These are phyloP conservation scores for Amphipyra tragopoginis DNA, from an alignment of 2,888 invertebrate species.

Conservation along the genomic window DNA sequence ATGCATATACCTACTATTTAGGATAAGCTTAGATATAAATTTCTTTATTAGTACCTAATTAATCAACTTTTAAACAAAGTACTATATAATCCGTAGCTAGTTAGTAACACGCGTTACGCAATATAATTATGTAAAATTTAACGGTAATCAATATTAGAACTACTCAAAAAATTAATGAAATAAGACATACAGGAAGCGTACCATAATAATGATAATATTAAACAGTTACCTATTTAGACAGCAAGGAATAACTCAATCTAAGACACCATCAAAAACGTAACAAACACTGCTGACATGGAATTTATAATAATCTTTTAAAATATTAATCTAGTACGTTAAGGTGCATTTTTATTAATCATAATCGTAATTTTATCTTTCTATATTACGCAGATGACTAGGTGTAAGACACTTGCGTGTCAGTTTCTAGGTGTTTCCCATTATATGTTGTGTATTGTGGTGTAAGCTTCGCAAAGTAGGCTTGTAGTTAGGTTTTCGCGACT, in stretches of 20 bases:
- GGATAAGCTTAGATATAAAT: slow-evolving; percentile 80
- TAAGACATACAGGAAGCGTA: slow-evolving; percentile 54
- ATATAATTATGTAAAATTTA: slow-evolving; percentile 74
- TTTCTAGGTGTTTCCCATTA: slow-evolving; percentile 85
- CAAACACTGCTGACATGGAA: slow-evolving; percentile 61
- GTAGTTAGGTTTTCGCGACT: slow-evolving; percentile 88
- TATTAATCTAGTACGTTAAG: slow-evolving; percentile 83
- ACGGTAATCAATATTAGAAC: slow-evolving; percentile 69
- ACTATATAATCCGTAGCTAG: slow-evolving; percentile 86
- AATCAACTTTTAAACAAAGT: slow-evolving; percentile 82
- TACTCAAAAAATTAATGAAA: slow-evolving; percentile 58
- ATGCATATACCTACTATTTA: slow-evolving; percentile 80
- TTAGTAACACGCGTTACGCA: slow-evolving; percentile 76
- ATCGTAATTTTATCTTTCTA: slow-evolving; percentile 86
- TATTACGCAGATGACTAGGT: slow-evolving; percentile 82
- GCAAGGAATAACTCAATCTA: slow-evolving; percentile 41
- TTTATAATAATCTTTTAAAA: slow-evolving; percentile 76
- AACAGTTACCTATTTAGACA: slow-evolving; percentile 71
- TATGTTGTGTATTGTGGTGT: slow-evolving; percentile 86
- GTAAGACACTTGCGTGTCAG: slow-evolving; percentile 82
- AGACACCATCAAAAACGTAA: slow-evolving; percentile 54
- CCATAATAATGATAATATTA: slow-evolving; percentile 59
- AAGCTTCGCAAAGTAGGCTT: slow-evolving; percentile 85
- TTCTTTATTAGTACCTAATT: slow-evolving; percentile 79
- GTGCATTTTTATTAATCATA: slow-evolving; percentile 86